phyloP scores from a whole-genome alignment of 2,888 invertebrate species.

The Mamestra brassicae region DNA sequence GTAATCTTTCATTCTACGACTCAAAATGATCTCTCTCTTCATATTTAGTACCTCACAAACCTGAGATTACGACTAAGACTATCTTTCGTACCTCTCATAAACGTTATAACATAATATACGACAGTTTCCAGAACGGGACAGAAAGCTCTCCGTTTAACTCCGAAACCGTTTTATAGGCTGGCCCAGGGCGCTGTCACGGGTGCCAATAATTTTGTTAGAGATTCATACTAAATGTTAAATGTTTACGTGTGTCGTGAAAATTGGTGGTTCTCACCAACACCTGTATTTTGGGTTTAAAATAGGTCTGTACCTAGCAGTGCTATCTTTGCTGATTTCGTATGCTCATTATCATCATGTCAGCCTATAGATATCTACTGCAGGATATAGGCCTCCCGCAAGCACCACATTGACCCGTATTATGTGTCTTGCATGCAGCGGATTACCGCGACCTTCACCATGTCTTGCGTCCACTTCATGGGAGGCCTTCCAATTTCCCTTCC shows the following conservation, averaged over 20 bases:
- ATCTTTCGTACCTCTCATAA: slow-evolving; percentile 24
- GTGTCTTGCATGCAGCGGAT: too few species aligned
- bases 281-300: slow-evolving; percentile 22
- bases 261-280: slow-evolving; percentile 16
- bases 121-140: slow-evolving; percentile 31
- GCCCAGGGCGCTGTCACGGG: slow-evolving; percentile 47
- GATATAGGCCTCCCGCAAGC: too few species aligned
- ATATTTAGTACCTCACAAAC: slow-evolving; percentile 10
- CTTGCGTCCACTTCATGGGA: too few species aligned
- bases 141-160: slow-evolving; percentile 19
- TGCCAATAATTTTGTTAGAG: slow-evolving; percentile 55
- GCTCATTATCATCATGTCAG: too few species aligned
- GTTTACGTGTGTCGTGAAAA: slow-evolving; percentile 24
- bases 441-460: too few species aligned
- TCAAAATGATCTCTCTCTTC: neutral
- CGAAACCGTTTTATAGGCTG: slow-evolving; percentile 56
- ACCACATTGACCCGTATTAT: too few species aligned
- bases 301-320: neutral
- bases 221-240: slow-evolving; percentile 28
- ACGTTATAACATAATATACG: slow-evolving; percentile 51
- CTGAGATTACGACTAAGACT: slow-evolving; percentile 4
- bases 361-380: too few species aligned
- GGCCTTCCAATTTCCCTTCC: too few species aligned
- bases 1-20: neutral
- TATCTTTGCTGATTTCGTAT: too few species aligned